These are phyloP conservation scores for Nezara viridula DNA, from an alignment of 2,888 invertebrate species.

Conservation along the genomic window DNA sequence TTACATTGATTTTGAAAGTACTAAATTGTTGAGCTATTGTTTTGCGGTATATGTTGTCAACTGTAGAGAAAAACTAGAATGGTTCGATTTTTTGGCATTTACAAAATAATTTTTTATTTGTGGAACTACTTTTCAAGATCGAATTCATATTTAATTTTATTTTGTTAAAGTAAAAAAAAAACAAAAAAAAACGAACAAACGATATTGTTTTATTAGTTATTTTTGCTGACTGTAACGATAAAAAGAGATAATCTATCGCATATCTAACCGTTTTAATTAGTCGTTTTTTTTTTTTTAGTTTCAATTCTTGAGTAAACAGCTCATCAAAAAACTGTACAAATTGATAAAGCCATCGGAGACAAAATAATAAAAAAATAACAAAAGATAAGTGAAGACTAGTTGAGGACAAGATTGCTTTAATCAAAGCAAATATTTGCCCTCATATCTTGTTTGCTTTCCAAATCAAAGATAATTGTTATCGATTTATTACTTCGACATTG, in stretches of 20 bases:
- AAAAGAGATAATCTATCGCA: not conserved
- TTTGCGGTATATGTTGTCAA: no score
- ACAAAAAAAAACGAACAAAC: not conserved
- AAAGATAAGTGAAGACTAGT: not conserved
- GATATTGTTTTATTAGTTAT: no score
- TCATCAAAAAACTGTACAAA: not conserved
- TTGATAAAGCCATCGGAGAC: not conserved
- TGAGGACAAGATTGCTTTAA: not conserved
- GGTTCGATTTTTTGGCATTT: no score
- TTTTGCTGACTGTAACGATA: not conserved
- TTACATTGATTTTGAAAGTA: no score
- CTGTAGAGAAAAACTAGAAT: no score
- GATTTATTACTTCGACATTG: not conserved
- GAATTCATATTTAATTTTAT: not conserved
- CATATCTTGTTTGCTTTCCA: not conserved
- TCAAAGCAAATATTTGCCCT: slow-evolving; percentile 36
- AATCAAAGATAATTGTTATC: slow-evolving; percentile 17
- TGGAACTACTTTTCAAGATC: no score
- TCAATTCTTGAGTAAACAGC: not conserved
- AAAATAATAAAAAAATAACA: not conserved
- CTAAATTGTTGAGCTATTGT: no score
- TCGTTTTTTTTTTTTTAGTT: not conserved
- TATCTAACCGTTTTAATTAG: not conserved
- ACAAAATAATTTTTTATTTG: no score
- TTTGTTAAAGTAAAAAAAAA: not conserved